Conservation (phyloP, 2,797 vertebrate species). For the Clarias fuscus region DNA sequence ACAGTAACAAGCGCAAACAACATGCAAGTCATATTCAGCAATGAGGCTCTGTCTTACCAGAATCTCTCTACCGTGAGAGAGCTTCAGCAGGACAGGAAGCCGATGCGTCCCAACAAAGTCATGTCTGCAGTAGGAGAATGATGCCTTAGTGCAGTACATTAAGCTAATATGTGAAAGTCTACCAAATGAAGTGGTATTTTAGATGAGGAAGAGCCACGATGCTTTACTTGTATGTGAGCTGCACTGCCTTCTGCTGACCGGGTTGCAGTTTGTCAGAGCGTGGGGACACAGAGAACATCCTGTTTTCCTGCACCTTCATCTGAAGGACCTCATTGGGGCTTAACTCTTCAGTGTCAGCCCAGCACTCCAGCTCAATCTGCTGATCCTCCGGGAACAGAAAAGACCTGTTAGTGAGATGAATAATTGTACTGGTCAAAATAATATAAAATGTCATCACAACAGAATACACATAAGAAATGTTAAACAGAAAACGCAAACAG, state of each 20-base stretch:
- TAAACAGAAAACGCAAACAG: no score
- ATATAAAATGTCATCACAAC: not conserved
- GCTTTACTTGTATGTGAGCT: conserved; percentile 84
- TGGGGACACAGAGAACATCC: conserved; percentile 82
- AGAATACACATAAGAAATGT: no score
- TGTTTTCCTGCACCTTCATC: conserved; percentile 84
- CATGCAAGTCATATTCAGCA: not conserved
- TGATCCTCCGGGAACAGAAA: conserved; percentile 91
- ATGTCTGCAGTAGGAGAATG: conserved; percentile 74
- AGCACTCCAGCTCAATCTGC: conserved; percentile 82
- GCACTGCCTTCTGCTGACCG: conserved; percentile 79
- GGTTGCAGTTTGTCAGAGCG: conserved; percentile 80
- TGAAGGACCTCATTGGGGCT: conserved; percentile 78
- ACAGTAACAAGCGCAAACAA: not conserved
- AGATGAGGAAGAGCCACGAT: not conserved
- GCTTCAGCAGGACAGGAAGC: conserved; percentile 88
- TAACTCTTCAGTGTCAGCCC: conserved; percentile 82
- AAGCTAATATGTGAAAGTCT: not conserved
- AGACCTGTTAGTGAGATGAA: conserved; percentile 70
- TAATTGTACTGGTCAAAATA: not conserved
- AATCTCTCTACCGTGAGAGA: conserved; percentile 88
- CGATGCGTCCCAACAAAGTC: conserved; percentile 76
- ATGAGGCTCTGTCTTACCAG: conserved; percentile 76
- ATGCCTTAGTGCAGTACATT: not conserved
- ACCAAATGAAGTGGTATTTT: not conserved